Evolutionary conservation across 2,113 vertebrate genomes (phyloP).

Genomic region (Malurus alboscapulatus): DNA sequence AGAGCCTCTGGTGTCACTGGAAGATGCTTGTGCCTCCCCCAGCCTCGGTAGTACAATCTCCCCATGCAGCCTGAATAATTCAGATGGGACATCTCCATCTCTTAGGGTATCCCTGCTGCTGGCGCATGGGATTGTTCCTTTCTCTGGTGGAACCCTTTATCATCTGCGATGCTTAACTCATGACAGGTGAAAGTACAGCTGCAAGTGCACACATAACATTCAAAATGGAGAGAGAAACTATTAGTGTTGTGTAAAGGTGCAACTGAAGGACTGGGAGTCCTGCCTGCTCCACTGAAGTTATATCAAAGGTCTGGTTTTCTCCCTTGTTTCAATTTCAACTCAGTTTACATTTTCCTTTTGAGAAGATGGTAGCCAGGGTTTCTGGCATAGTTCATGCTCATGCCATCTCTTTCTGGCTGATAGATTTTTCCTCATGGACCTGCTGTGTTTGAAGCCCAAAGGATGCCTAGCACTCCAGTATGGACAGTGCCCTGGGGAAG

Average conservation of each 20-base stretch:
- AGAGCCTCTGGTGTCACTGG: not conserved
- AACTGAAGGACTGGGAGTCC: not conserved
- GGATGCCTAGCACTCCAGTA: not conserved
- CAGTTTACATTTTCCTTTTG: not conserved
- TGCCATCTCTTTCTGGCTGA: not conserved
- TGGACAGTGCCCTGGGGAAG: not conserved
- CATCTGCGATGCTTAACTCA: fast-evolving
- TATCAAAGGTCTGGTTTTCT: not conserved
- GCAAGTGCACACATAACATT: not conserved
- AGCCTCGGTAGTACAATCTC: not conserved
- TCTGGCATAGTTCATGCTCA: not conserved
- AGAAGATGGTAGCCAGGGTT: not conserved
- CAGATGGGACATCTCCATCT: not conserved
- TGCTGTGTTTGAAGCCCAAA: not conserved
- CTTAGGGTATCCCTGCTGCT: not conserved
- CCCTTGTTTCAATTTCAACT: not conserved
- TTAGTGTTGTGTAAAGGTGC: not conserved
- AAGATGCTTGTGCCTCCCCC: not conserved
- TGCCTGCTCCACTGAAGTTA: not conserved
- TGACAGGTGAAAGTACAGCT: not conserved
- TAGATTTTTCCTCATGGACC: not conserved
- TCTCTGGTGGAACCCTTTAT: not conserved
- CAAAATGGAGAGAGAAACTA: not conserved
- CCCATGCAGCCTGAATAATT: not conserved
- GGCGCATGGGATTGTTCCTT: not conserved